Conservation (phyloP, 2,113 vertebrate genomes). For the Spea bombifrons region DNA sequence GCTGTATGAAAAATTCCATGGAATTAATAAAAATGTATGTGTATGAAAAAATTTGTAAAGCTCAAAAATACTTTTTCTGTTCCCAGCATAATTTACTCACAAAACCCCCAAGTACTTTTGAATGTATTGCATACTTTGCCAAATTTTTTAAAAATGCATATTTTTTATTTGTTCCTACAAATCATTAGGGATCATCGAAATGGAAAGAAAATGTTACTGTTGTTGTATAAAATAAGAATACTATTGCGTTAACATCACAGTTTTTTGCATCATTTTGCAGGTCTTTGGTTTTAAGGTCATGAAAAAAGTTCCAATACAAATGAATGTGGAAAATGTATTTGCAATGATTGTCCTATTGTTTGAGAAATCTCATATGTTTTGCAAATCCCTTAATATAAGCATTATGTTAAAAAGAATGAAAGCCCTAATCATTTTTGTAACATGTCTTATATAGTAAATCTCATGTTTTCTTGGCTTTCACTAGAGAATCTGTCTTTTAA, state of each 20-base stretch:
- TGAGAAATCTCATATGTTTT: constrained; percentile 3
- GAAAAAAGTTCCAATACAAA: constrained; percentile 5
- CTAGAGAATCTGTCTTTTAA: background rate
- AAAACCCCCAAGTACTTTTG: too few species aligned
- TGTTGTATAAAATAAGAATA: constrained; percentile 10
- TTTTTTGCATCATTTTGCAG: background rate
- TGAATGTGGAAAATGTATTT: background rate
- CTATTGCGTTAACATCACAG: constrained; percentile 3
- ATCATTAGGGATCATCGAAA: background rate
- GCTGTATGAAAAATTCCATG: too few species aligned
- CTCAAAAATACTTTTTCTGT: too few species aligned
- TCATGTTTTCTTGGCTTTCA: background rate
- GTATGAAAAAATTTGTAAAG: too few species aligned
- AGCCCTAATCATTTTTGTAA: background rate
- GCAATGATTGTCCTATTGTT: background rate
- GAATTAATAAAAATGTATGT: too few species aligned
- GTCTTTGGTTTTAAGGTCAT: background rate
- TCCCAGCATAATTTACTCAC: too few species aligned
- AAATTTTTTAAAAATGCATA: background rate
- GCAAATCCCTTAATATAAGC: background rate
- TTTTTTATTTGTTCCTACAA: background rate
- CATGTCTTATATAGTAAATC: background rate
- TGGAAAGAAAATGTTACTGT: constrained; percentile 9
- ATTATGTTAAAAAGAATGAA: background rate
- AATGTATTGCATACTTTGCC: too few species aligned